phyloP scores from a whole-genome alignment of 2,113 vertebrate species.

The Urocolius indicus region DNA sequence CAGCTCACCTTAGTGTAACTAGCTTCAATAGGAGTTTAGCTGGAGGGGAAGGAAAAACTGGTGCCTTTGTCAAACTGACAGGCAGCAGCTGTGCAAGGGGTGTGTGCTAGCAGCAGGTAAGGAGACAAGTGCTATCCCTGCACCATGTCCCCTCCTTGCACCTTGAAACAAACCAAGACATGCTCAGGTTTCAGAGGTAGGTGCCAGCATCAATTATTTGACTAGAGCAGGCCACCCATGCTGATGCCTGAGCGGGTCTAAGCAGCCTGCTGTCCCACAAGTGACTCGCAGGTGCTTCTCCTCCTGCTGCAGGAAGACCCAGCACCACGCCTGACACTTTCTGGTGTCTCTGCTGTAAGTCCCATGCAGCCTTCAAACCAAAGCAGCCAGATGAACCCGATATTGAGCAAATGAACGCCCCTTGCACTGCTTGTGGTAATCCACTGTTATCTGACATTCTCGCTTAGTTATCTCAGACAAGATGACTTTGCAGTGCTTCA shows the following conservation, averaged over 20 bases:
- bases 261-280: neutral
- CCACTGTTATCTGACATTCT: neutral
- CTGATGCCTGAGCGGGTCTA: fast-evolving
- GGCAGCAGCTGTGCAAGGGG: neutral
- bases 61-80: neutral
- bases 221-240: fast-evolving
- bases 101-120: fast-evolving
- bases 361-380: neutral
- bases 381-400: neutral
- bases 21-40: neutral
- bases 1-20: neutral
- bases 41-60: fast-evolving
- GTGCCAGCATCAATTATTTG: too few species aligned
- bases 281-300: neutral
- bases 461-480: neutral
- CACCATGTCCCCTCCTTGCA: neutral
- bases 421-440: neutral
- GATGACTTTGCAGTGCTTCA: neutral
- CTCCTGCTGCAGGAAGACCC: neutral
- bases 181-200: neutral
- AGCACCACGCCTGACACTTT: neutral
- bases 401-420: neutral
- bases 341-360: neutral
- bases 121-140: neutral
- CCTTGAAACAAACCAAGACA: neutral